Percentiles rank a stretch among this genome's conserved stretches.
These are phyloP conservation scores for Erebia aethiops DNA, from an alignment of 2,888 invertebrate genomes.

Conservation along the genomic window DNA sequence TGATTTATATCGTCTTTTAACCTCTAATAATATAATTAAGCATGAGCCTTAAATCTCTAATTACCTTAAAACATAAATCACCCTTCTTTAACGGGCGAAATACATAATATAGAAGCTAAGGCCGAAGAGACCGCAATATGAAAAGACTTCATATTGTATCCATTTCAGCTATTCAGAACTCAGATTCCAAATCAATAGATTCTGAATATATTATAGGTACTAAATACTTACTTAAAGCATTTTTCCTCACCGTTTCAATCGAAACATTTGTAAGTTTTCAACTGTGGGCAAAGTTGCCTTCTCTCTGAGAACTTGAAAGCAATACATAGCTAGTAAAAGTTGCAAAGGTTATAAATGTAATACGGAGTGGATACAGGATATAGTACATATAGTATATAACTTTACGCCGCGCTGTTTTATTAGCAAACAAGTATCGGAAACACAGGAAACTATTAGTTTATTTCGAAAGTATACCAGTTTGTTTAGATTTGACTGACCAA, in stretches of 20 bases:
- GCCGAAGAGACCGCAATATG: not conserved
- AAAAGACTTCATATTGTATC: not conserved
- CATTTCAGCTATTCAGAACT: not conserved
- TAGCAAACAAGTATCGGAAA: not conserved
- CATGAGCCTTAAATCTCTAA: not conserved
- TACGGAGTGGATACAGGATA: too few relatives aligned
- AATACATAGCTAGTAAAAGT: conserved; percentile 2
- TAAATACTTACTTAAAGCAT: too few relatives aligned
- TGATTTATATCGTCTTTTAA: not conserved
- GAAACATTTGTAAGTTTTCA: conserved; percentile 23
- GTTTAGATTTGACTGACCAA: not conserved
- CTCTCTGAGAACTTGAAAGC: conserved; percentile 25
- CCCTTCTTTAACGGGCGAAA: not conserved
- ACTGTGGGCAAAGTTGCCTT: conserved; percentile 24
- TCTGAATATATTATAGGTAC: not conserved
- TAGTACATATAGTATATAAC: too few relatives aligned
- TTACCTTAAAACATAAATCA: too few relatives aligned
- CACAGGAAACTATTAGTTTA: not conserved
- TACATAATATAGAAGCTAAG: not conserved
- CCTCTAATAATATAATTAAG: not conserved
- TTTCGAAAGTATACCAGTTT: not conserved
- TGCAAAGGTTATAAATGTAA: conserved; percentile 14
- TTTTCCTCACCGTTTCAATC: conserved; percentile 2
- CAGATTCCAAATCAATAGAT: not conserved
- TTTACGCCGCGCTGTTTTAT: not conserved